Base-by-base conservation (phyloP, 2,888 invertebrate species). In the Dasypolia templi region DNA sequence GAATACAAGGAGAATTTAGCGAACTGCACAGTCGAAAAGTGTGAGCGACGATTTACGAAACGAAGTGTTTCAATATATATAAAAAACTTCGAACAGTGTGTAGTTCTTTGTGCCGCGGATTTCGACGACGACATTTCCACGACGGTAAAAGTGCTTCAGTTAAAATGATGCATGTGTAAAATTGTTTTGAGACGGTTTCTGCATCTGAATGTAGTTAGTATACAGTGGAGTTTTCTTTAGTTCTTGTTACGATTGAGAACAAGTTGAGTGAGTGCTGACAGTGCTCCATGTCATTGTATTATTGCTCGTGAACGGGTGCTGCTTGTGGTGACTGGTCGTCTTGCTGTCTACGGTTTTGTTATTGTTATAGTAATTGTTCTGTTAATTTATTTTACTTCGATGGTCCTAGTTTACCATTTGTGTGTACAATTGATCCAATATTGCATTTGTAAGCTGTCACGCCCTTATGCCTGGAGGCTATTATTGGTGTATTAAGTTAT, bases 141-240 rank as follows among this genome's bases (percentile, higher is more conserved):
- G 75, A 72, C 73, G 46, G 67, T 69, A 77, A 83, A 84, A 82
- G 85, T 83, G 87, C 79, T 87, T 85, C 63, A 75, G 73, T 82
- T 79, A 63, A 83, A 83, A 81, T 82, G 83, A 77, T 83, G 74
- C 74, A 65, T 62, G 61, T 85, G 72, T 72, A 79, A 81, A 86
- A 77, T 77, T 77, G 51, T 61, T 76, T 71, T 46, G 46, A 46
- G 62, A 58, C 42, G 56, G 70, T 65, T 68, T 49, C 22, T 65
- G 56, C 64, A 66, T 53, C 59, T 76, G 76, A 72, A 75, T 69
- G 42, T 73, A 72, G 71, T 78, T 73, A 72, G 71, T 78, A 68
- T 77, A 67, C 58, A n/a, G 44, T 64, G 26, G 61, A 39, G 65
- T 55, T 29, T 71, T 73, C 17, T 68, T 67, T 62, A 42, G 19